These are phyloP conservation scores for Progne subis DNA, from an alignment of 2,113 vertebrate genomes.

Conservation along the genomic window DNA sequence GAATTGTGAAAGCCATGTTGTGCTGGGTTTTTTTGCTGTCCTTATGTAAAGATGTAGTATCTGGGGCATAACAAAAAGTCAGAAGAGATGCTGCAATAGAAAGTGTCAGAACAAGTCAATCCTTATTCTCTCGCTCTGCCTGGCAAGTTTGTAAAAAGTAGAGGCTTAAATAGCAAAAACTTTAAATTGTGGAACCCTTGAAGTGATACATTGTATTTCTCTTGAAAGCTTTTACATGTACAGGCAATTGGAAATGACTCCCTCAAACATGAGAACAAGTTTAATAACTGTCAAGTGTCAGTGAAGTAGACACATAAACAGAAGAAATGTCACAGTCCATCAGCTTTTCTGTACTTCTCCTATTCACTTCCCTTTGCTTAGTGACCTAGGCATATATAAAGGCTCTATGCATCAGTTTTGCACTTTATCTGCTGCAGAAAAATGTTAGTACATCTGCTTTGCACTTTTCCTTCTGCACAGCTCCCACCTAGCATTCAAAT, in stretches of 20 bases:
- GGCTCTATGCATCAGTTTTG: neutral
- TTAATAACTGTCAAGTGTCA: conserved; percentile 48
- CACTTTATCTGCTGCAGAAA: neutral
- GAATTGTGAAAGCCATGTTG: neutral
- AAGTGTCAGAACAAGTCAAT: conserved; percentile 5
- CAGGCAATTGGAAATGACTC: conserved; percentile 52
- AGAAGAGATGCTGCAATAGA: neutral
- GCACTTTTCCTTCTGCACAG: neutral
- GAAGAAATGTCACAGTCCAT: conserved; percentile 52
- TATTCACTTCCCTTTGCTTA: neutral
- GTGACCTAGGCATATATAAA: neutral
- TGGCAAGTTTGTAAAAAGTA: conserved; percentile 17
- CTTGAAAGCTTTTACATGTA: conserved; percentile 51
- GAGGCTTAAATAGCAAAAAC: conserved; percentile 30
- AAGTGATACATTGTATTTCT: conserved; percentile 1
- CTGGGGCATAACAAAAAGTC: neutral
- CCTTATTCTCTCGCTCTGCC: neutral
- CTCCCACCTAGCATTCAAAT: neutral
- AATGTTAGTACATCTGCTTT: neutral
- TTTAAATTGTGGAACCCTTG: neutral
- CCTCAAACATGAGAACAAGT: conserved; percentile 42
- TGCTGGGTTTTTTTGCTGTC: neutral
- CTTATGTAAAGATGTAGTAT: conserved; percentile 20
- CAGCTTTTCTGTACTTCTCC: conserved; percentile 32
- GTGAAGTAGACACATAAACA: conserved; percentile 28